Evolutionary conservation across 92 coral and sea anemone genomes (phyloP).

Genomic region (Parazoanthus swiftii): DNA sequence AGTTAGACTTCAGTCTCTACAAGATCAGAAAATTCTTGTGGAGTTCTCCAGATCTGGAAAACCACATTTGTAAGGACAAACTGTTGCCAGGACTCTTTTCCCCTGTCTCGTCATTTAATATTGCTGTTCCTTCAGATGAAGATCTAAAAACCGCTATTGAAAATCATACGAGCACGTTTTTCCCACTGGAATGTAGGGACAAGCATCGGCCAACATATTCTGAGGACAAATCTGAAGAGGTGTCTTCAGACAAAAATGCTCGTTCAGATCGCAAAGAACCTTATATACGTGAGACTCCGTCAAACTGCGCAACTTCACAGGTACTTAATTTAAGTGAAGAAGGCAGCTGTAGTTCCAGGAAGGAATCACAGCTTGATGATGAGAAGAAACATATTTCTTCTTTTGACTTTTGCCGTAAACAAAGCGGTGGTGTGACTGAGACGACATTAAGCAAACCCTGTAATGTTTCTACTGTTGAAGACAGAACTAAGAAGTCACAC

Average conservation of each 20-base stretch:
- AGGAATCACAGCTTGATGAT: not conserved
- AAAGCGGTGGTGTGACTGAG: not conserved
- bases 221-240: not conserved
- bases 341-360: not conserved
- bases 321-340: not conserved
- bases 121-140: slow-evolving; percentile 53
- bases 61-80: not conserved
- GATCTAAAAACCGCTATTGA: slow-evolving; percentile 39
- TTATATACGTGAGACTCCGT: not conserved
- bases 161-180: slow-evolving; percentile 4
- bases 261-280: not conserved
- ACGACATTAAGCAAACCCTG: not conserved
- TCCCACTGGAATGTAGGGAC: not conserved
- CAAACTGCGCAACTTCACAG: not conserved
- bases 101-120: slow-evolving; percentile 70
- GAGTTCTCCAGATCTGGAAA: slow-evolving; percentile 31
- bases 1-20: slow-evolving; percentile 15
- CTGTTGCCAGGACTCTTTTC: slow-evolving; percentile 3
- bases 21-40: slow-evolving; percentile 55
- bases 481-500: not conserved
- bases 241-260: not conserved
- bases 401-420: not conserved
- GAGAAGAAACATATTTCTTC: not conserved
- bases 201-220: not conserved
- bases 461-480: not conserved